Evolutionary conservation across 1,140 invertebrate genomes (phyloP).

Genomic region (Sarcophaga bullata): DNA sequence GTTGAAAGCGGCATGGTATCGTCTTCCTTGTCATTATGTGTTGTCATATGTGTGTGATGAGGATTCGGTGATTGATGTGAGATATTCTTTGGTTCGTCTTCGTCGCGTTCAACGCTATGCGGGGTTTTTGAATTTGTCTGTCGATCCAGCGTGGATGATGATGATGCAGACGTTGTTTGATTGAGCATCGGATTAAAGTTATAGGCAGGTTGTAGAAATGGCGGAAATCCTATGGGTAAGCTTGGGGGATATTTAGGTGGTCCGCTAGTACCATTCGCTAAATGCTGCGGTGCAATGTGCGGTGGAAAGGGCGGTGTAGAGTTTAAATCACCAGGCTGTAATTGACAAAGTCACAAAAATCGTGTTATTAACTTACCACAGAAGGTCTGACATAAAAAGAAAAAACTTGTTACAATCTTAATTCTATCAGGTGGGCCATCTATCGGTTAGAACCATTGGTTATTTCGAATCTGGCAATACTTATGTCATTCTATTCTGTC

Average conservation of each 20-base stretch:
- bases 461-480: too few species aligned
- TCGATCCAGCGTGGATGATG: slow-evolving; percentile 48
- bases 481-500: too few species aligned
- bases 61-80: slow-evolving; percentile 17
- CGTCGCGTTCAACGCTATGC: not conserved
- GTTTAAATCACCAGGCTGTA: slow-evolving; percentile 59
- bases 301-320: slow-evolving; percentile 53
- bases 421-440: too few species aligned
- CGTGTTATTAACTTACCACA: too few species aligned
- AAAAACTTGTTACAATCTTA: too few species aligned
- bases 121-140: slow-evolving; percentile 32
- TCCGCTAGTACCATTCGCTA: slow-evolving; percentile 55
- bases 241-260: slow-evolving; percentile 57
- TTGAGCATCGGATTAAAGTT: slow-evolving; percentile 36
- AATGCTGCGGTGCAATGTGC: slow-evolving; percentile 58
- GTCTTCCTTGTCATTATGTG: not conserved
- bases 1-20: not conserved
- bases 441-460: too few species aligned
- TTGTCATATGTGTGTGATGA: not conserved
- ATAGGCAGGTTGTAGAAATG: slow-evolving; percentile 52
- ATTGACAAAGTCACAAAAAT: too few species aligned
- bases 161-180: not conserved
- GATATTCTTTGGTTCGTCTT: slow-evolving; percentile 28
- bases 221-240: slow-evolving; percentile 52
- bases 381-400: too few species aligned